These are phyloP conservation scores for human (Homo sapiens) DNA, from an alignment of 2,113 vertebrate genomes.

Conservation along the genomic window DNA sequence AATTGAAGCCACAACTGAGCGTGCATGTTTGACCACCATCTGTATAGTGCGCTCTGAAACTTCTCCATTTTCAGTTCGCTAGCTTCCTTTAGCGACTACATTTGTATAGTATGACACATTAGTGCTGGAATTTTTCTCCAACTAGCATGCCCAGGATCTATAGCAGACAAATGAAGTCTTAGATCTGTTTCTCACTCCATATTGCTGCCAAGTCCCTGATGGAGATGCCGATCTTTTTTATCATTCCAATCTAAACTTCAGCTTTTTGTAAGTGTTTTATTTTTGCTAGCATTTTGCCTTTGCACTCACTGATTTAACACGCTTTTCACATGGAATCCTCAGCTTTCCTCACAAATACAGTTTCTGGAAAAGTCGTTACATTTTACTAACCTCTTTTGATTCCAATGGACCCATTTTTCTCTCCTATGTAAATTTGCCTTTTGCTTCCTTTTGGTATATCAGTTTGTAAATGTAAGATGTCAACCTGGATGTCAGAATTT, in stretches of 20 bases:
- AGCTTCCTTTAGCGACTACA: constrained; percentile 8
- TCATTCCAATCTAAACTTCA: constrained; percentile 5
- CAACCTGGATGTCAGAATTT: not conserved
- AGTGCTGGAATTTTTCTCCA: not conserved
- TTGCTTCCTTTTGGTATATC: not conserved
- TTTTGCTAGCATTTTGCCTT: constrained; percentile 14
- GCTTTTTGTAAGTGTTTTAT: constrained; percentile 22
- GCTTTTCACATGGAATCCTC: not conserved
- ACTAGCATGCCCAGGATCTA: not conserved
- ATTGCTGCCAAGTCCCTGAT: not conserved
- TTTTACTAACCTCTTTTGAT: constrained; percentile 22
- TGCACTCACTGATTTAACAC: not conserved
- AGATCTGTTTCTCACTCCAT: not conserved
- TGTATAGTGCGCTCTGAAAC: not conserved
- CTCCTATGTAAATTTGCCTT: not conserved
- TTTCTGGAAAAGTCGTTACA: constrained; percentile 2
- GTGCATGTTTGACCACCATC: constrained; percentile 15
- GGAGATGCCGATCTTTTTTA: not conserved
- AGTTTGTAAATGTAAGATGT: not conserved
- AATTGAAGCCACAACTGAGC: constrained; percentile 54
- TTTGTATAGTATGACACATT: constrained; percentile 18
- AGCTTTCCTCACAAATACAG: constrained; percentile 18
- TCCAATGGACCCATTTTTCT: not conserved
- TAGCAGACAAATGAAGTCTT: not conserved
- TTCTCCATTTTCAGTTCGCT: constrained; percentile 42